A percentile compares a stretch with the other conserved stretches of the same genome.
These are phyloP conservation scores for Panagrolaimus sp. DNA, from an alignment of 1,140 invertebrate genomes.

Conservation along the genomic window DNA sequence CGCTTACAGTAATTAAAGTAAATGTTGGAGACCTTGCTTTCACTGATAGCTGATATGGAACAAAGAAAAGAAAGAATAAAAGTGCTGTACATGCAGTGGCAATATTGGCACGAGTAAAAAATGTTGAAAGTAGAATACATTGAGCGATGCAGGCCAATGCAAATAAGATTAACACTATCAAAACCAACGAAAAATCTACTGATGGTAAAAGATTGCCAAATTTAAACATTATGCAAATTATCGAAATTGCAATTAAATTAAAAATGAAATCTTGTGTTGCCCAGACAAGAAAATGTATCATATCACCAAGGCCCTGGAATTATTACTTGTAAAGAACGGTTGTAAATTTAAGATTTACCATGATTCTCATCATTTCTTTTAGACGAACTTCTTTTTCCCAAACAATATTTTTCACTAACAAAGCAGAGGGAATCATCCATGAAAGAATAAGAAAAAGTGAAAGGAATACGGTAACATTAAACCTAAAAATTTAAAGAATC, in stretches of 20 bases:
- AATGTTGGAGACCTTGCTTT: constrained; percentile 28
- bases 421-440: constrained; percentile 69
- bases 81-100: constrained; percentile 44
- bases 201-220: constrained; percentile 37
- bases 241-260: constrained; percentile 43
- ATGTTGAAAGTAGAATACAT: constrained; percentile 45
- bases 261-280: constrained; percentile 61
- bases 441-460: constrained; percentile 62
- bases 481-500: constrained; percentile 9
- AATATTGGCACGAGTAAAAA: constrained; percentile 52
- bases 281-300: constrained; percentile 64
- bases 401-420: constrained; percentile 71
- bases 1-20: constrained; percentile 37
- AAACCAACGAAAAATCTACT: constrained; percentile 39
- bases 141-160: constrained; percentile 42
- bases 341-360: too few species aligned
- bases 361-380: constrained; percentile 61
- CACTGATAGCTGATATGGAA: constrained; percentile 47
- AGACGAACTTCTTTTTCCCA: constrained; percentile 67
- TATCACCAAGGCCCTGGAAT: constrained; percentile 60
- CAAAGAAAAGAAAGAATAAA: constrained; percentile 47
- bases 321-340: too few species aligned
- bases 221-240: constrained; percentile 42
- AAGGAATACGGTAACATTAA: constrained; percentile 60
- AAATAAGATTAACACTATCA: constrained; percentile 42